Conservation (phyloP, 2,113 vertebrate genomes). For the Bubo blakistoni region DNA sequence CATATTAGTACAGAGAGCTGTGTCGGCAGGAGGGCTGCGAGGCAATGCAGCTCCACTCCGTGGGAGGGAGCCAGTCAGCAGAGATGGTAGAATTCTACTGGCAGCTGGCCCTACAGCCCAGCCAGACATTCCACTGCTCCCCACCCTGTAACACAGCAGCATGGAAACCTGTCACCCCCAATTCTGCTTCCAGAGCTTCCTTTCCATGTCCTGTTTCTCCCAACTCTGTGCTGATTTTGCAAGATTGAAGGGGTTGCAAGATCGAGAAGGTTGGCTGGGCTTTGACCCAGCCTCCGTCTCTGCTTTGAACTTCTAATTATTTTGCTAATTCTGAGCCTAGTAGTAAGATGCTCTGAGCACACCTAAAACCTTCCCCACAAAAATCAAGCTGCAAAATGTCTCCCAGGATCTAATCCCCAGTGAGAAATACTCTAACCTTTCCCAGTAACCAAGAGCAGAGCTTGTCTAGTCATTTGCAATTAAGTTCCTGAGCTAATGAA, state of each 20-base stretch:
- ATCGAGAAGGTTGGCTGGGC: conserved; percentile 24
- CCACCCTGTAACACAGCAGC: fast-evolving
- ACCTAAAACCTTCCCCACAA: conserved; percentile 37
- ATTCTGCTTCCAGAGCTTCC: not conserved
- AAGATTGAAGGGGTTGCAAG: not conserved
- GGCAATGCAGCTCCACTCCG: fast-evolving
- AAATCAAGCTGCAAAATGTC: conserved; percentile 34
- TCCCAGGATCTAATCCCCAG: conserved; percentile 31
- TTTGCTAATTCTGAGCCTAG: conserved; percentile 40
- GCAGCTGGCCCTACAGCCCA: not conserved
- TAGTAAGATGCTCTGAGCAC: conserved; percentile 22
- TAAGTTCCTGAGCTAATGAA: conserved; percentile 56
- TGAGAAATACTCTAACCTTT: conserved; percentile 39
- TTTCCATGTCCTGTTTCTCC: not conserved
- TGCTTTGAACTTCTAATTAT: conserved; percentile 56
- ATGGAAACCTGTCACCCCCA: not conserved
- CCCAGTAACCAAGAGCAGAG: conserved; percentile 18
- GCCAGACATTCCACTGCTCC: not conserved
- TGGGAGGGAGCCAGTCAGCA: not conserved
- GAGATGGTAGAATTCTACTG: fast-evolving
- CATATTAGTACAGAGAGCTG: fast-evolving
- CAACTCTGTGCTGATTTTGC: not conserved
- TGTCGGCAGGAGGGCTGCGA: not conserved
- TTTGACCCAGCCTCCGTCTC: not conserved
- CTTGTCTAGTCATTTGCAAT: conserved; percentile 55